Evolutionary conservation across 2,113 vertebrate genomes (phyloP), one percentile per base, ranked within the genome.

Genomic region (Psophia crepitans): DNA sequence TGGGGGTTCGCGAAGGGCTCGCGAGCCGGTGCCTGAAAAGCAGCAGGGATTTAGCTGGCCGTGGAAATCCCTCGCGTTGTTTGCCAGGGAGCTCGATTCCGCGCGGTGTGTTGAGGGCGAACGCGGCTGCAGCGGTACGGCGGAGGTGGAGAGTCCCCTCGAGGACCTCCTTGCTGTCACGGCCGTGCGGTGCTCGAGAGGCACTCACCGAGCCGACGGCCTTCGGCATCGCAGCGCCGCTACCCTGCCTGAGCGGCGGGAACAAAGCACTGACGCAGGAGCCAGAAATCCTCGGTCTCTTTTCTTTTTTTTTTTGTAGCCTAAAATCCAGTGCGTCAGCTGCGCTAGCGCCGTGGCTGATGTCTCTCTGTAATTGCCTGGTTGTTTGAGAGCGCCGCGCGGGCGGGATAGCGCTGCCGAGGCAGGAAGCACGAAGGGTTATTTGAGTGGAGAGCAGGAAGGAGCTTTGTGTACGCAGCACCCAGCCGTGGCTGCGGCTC

Each of bases 41-140:
- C 83, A 56, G 57, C 71, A 28, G 84, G 61, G 58, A 4, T 33
- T 86, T 12, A 20, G 7, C 35, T 33, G 56, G 21, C 44, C 11
- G 8, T 23, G 23, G 7, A 11, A 74, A 41, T 3, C 30, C 77
- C 53, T 60, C 4, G 0, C 14, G 3, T 4, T 26, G 37, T 51
- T 54, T 21, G 65, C 60, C 16, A 33, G 37, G 33, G 39, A 19
- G 44, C 41, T 66, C 20, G 39, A 9, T 57, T 58, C 30, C 84
- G 11, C 4, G 1, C 4, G 2, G 28, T 1, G 28, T 1, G 1
- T 39, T 30, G 20, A 8, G 37, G 9, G 27, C 1, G 5, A 19
- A 23, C 1, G 22, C 1, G 3, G 20, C 80, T 30, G 58, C 66
- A 10, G 33, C 2, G 2, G 3, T 26, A 22, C 3, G 11, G 37